Percentiles rank a stretch among this genome's conserved stretches.
Evolutionary conservation across 2,113 vertebrate genomes (phyloP).

Genomic region (Odocoileus hemionus): DNA sequence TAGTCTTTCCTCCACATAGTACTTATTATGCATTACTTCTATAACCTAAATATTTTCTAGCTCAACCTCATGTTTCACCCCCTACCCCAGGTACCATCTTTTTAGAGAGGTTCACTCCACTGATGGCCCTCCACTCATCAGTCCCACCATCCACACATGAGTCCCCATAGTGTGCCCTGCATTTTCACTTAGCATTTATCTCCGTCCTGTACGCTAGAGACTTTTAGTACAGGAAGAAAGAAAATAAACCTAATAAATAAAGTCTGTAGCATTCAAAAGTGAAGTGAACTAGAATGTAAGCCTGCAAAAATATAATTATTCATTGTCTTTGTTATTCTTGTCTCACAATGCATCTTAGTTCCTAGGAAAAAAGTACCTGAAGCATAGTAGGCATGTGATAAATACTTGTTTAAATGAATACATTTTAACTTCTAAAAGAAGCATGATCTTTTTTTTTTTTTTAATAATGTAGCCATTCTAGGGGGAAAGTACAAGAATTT

Average conservation of each 20-base stretch:
- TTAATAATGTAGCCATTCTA: background rate
- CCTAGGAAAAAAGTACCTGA: background rate
- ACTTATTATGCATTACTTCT: background rate
- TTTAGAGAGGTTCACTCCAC: background rate
- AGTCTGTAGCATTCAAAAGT: background rate
- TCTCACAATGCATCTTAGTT: background rate
- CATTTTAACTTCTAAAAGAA: background rate
- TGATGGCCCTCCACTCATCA: fast-evolving
- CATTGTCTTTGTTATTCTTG: background rate
- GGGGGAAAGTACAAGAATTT: background rate
- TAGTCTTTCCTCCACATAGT: background rate
- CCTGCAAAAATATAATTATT: background rate
- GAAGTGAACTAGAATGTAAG: background rate
- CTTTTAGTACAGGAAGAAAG: background rate
- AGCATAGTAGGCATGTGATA: background rate
- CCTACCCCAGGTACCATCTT: background rate
- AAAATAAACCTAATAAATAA: background rate
- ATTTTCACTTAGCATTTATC: background rate
- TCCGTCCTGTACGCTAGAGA: background rate
- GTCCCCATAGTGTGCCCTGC: background rate
- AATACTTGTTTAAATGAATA: background rate
- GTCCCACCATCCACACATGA: fast-evolving
- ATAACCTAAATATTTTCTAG: background rate
- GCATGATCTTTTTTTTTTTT: background rate
- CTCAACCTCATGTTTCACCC: background rate